Conservation (phyloP, 2,797 vertebrate genomes). For the Gambusia yucatana region DNA sequence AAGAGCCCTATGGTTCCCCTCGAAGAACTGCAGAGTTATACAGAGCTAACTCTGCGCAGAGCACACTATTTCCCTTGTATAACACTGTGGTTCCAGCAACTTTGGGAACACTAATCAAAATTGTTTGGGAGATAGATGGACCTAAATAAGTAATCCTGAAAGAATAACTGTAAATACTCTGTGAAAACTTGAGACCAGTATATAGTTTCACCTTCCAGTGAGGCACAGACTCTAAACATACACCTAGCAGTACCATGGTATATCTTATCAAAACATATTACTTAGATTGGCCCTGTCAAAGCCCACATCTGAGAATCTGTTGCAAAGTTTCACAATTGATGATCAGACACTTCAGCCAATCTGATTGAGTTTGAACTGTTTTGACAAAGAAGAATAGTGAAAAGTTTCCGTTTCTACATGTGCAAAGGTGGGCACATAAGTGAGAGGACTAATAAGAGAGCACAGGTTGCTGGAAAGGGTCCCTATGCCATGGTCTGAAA, state of each 20-base stretch:
- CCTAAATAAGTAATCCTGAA: neutral
- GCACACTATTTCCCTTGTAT: neutral
- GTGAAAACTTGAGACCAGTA: neutral
- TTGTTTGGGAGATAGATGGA: neutral
- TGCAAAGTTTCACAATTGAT: neutral
- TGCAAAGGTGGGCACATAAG: neutral
- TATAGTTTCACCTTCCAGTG: neutral
- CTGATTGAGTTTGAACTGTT: neutral
- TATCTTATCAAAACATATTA: neutral
- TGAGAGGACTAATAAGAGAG: neutral
- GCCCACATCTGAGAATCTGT: neutral
- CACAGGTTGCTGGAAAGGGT: conserved; percentile 6
- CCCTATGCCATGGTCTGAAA: neutral
- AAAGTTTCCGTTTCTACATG: neutral
- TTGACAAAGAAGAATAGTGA: neutral
- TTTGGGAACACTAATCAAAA: neutral
- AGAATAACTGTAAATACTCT: neutral
- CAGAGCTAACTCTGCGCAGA: neutral
- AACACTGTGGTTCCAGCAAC: neutral
- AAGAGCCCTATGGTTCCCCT: neutral
- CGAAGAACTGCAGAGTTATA: neutral
- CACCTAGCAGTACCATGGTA: neutral
- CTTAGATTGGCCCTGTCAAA: neutral
- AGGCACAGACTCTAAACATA: neutral
- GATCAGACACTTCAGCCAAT: neutral